Evolutionary conservation across 2,888 invertebrate genomes (phyloP).

Genomic region (Ophion ellenae): DNA sequence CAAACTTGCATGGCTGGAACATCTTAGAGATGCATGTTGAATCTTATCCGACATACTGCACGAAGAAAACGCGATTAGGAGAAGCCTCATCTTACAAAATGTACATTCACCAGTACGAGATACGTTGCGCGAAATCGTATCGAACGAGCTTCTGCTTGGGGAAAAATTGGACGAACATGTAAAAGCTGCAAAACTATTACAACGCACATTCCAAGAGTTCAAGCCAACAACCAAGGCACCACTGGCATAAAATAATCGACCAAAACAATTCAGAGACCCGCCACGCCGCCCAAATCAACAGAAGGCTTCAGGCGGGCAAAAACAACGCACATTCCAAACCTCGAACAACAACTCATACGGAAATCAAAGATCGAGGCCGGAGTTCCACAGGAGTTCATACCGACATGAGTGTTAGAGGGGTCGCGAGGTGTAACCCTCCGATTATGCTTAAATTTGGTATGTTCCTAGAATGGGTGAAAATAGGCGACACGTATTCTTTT

Average conservation of each 20-base stretch:
- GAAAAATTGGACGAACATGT: slow-evolving; percentile 23
- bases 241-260: not conserved
- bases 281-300: not conserved
- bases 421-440: too few species aligned
- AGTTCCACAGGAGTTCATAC: not conserved
- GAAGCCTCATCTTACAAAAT: slow-evolving; percentile 18
- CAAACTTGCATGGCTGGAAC: not conserved
- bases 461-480: too few species aligned
- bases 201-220: not conserved
- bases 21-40: not conserved
- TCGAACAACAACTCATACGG: not conserved
- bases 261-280: slow-evolving; percentile 2
- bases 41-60: too few species aligned
- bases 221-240: not conserved
- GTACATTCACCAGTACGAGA: slow-evolving; percentile 12
- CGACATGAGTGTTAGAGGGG: not conserved
- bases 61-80: slow-evolving; percentile 9
- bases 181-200: slow-evolving; percentile 1
- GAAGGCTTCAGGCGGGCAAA: slow-evolving; percentile 19
- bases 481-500: too few species aligned
- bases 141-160: slow-evolving; percentile 11
- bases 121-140: slow-evolving; percentile 4
- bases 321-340: not conserved
- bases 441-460: too few species aligned
- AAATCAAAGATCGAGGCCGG: not conserved